Evolutionary conservation across 2,888 invertebrate genomes (phyloP).

Genomic region (Clostera curtula): DNA sequence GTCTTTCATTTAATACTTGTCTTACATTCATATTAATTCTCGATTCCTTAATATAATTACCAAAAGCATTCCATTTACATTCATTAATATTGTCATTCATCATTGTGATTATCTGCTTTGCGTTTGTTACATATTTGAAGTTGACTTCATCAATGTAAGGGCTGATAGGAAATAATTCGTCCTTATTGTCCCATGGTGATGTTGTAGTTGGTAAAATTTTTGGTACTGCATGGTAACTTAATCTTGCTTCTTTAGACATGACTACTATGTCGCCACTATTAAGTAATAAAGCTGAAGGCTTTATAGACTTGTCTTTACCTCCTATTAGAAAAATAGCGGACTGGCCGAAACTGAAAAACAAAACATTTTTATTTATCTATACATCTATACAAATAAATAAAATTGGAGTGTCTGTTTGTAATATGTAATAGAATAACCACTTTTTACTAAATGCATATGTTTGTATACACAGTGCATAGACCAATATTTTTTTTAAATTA

Average conservation of each 20-base stretch:
- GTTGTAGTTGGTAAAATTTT: slow-evolving; percentile 78
- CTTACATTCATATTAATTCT: slow-evolving; percentile 96
- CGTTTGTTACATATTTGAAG: slow-evolving; percentile 37
- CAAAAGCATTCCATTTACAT: slow-evolving; percentile 69
- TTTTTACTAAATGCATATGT: no score
- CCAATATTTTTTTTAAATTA: no score
- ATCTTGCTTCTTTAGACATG: slow-evolving; percentile 89
- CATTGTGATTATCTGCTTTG: slow-evolving; percentile 21
- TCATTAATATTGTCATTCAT: slow-evolving; percentile 36
- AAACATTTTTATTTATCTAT: slow-evolving; percentile 2
- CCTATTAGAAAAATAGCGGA: slow-evolving; percentile 96
- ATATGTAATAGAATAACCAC: no score
- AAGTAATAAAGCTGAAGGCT: slow-evolving; percentile 82
- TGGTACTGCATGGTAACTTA: slow-evolving; percentile 96
- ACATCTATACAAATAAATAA: slow-evolving; percentile 2
- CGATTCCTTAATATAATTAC: slow-evolving; percentile 78
- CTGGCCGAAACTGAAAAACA: slow-evolving; percentile 90
- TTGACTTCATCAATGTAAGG: slow-evolving; percentile 8
- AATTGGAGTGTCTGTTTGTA: no score
- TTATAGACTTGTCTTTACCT: slow-evolving; percentile 79
- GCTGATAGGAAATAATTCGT: slow-evolving; percentile 6
- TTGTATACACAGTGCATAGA: no score
- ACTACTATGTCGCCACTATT: slow-evolving; percentile 93
- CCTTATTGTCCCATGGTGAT: slow-evolving; percentile 64
- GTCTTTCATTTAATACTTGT: slow-evolving; percentile 84